A percentile compares a stretch with the other conserved stretches of the same genome.
These are phyloP conservation scores for Dolichomitus sp. DNA, from an alignment of 2,888 invertebrate genomes.

Conservation along the genomic window DNA sequence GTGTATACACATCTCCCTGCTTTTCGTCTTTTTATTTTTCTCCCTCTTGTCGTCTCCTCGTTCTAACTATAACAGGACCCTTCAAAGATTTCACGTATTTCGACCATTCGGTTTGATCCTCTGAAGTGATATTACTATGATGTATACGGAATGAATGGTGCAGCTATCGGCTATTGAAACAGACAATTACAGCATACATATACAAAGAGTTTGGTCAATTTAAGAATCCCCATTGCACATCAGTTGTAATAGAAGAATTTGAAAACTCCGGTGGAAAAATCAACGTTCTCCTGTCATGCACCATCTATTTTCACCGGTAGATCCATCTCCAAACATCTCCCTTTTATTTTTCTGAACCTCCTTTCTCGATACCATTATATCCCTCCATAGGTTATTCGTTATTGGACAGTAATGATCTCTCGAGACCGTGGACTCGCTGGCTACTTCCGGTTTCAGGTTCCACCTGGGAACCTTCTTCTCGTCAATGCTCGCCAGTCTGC, in stretches of 20 bases:
- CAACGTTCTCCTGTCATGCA: slow-evolving; percentile 29
- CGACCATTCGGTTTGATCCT: slow-evolving; percentile 51
- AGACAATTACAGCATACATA: slow-evolving; percentile 7
- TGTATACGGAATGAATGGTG: background rate
- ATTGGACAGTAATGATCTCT: slow-evolving; percentile 56
- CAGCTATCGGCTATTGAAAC: slow-evolving; percentile 2
- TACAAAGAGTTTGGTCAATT: slow-evolving; percentile 76
- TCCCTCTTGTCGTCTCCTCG: slow-evolving; percentile 34
- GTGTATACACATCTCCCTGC: slow-evolving; percentile 49
- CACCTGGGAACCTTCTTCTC: slow-evolving; percentile 73
- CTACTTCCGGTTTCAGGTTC: slow-evolving; percentile 73
- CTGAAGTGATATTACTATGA: slow-evolving; percentile 1
- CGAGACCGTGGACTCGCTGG: slow-evolving; percentile 32
- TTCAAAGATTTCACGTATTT: slow-evolving; percentile 30
- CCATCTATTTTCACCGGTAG: background rate
- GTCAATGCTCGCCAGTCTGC: slow-evolving; percentile 26
- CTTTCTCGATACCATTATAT: slow-evolving; percentile 23
- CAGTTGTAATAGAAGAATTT: slow-evolving; percentile 47
- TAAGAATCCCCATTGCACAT: slow-evolving; percentile 72
- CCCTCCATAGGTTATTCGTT: slow-evolving; percentile 48
- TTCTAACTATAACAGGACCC: slow-evolving; percentile 21
- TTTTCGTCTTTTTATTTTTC: slow-evolving; percentile 32
- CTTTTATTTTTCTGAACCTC: slow-evolving; percentile 34
- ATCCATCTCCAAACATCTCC: slow-evolving; percentile 28
- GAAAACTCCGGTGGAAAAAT: slow-evolving; percentile 45